These are phyloP conservation scores for Anguilla japonica DNA, from an alignment of 2,113 vertebrate genomes.

Conservation along the genomic window DNA sequence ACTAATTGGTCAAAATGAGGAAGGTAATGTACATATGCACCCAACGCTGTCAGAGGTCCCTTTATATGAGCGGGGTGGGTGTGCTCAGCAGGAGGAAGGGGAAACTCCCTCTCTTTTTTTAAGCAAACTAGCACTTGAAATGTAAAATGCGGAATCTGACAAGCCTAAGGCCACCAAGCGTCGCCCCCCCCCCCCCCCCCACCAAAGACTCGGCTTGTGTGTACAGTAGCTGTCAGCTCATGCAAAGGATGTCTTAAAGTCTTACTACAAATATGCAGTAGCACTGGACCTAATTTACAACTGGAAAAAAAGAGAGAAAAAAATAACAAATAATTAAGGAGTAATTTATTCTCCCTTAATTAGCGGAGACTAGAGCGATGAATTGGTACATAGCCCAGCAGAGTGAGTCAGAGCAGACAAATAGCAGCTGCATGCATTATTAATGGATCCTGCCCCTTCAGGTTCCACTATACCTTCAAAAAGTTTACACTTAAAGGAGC, in stretches of 20 bases:
- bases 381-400: conserved; percentile 39
- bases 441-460: conserved; percentile 50
- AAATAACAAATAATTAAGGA: conserved; percentile 29
- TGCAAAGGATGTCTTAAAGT: conserved; percentile 29
- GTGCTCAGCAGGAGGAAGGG: neutral
- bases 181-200: too few species aligned
- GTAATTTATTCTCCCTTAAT: conserved; percentile 54
- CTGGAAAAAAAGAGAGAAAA: neutral
- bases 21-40: conserved; percentile 54
- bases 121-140: neutral
- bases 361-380: conserved; percentile 37
- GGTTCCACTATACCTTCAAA: conserved; percentile 52
- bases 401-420: conserved; percentile 59
- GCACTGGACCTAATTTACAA: conserved; percentile 31
- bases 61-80: neutral
- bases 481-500: conserved; percentile 48
- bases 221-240: conserved; percentile 35
- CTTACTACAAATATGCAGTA: conserved; percentile 16
- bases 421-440: conserved; percentile 54
- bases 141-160: neutral
- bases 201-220: conserved; percentile 39
- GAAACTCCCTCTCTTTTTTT: neutral
- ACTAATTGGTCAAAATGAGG: conserved; percentile 61
- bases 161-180: neutral
- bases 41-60: conserved; percentile 35